Evolutionary conservation across 64 coral and sea anemone genomes (phyloP).

Genomic region (Actinia tenebrosa): DNA sequence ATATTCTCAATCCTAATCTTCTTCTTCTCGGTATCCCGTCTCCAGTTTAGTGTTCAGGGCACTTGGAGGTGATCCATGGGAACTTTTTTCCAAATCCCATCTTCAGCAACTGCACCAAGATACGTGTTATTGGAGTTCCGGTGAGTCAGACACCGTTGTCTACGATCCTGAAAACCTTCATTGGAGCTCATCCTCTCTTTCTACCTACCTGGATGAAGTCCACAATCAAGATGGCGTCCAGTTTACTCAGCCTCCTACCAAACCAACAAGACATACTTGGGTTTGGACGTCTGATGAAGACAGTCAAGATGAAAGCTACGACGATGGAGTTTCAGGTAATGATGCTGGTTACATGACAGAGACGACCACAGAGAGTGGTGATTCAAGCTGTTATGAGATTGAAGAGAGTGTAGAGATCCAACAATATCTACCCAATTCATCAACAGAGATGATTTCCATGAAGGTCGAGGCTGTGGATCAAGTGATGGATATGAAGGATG

Average conservation of each 20-base stretch:
- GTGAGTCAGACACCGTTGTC: neutral
- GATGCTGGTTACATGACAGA: neutral
- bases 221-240: neutral
- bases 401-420: neutral
- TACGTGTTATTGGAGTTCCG: neutral
- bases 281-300: constrained; percentile 8
- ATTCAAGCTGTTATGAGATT: neutral
- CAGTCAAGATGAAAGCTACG: neutral
- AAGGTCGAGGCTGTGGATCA: no score
- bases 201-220: neutral
- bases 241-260: neutral
- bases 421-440: neutral
- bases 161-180: neutral
- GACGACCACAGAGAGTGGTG: neutral
- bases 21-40: neutral
- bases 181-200: neutral
- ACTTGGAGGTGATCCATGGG: neutral
- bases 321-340: neutral
- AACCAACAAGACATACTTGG: neutral
- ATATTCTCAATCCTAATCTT: no score
- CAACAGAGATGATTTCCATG: no score
- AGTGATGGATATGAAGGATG: no score
- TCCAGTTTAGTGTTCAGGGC: neutral
- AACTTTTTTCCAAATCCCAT: neutral
- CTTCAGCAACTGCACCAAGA: neutral